phyloP scores from a whole-genome alignment of 1,140 invertebrate species.

The Planococcus citri region DNA sequence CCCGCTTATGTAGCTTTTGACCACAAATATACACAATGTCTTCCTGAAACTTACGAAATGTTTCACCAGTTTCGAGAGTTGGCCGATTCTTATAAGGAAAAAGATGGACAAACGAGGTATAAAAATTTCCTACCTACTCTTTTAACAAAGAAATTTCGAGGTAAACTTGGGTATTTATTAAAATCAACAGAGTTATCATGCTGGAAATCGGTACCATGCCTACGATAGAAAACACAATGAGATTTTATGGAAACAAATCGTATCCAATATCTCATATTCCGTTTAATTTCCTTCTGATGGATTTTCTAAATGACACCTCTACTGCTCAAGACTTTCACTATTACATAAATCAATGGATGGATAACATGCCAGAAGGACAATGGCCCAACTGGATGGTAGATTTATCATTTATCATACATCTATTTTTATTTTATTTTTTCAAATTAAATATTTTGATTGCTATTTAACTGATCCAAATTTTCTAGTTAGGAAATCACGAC shows the following conservation, averaged over 20 bases:
- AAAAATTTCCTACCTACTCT: constrained; percentile 32
- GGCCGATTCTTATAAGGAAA: constrained; percentile 41
- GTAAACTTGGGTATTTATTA: not conserved
- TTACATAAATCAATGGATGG: constrained; percentile 43
- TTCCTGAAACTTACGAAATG: constrained; percentile 45
- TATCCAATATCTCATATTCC: constrained; percentile 35
- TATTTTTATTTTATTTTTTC: too few species aligned
- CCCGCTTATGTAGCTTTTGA: constrained; percentile 20
- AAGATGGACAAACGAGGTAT: constrained; percentile 23
- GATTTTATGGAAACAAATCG: too few species aligned
- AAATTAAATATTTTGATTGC: not conserved
- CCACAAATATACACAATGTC: constrained; percentile 50
- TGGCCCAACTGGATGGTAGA: constrained; percentile 46
- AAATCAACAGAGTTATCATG: constrained; percentile 37
- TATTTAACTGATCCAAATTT: constrained; percentile 22
- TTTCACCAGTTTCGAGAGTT: constrained; percentile 48
- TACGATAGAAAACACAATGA: constrained; percentile 30
- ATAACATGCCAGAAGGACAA: constrained; percentile 35
- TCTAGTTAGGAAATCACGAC: constrained; percentile 62
- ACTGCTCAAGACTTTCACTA: constrained; percentile 37
- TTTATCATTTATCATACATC: too few species aligned
- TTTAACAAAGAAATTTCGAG: constrained; percentile 32
- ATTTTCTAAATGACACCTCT: constrained; percentile 34
- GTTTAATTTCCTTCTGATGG: constrained; percentile 46
- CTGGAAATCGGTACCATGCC: constrained; percentile 36